These are phyloP conservation scores for Notodonta ziczac DNA, from an alignment of 2,888 invertebrate species.

Conservation along the genomic window DNA sequence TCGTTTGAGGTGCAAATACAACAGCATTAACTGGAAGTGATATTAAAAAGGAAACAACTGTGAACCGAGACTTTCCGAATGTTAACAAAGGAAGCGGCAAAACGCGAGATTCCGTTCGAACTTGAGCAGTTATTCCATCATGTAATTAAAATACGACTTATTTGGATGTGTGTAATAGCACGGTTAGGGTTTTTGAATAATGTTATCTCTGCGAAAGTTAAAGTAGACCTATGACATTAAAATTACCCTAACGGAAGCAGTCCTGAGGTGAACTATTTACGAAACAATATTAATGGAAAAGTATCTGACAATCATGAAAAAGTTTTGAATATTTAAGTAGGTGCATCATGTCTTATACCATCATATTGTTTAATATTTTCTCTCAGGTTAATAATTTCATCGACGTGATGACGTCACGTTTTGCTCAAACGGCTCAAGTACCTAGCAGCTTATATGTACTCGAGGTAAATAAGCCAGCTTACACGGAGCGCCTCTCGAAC, in stretches of 20 bases:
- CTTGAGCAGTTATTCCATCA: constrained; percentile 32
- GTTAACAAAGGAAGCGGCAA: constrained; percentile 64
- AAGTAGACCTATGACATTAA: too few relatives aligned
- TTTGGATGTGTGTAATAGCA: constrained; percentile 13
- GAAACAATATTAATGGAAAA: too few relatives aligned
- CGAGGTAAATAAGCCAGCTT: constrained; percentile 1
- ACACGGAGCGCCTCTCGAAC: not conserved
- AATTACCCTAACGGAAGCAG: too few relatives aligned
- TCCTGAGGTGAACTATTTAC: too few relatives aligned
- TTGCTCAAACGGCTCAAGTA: not conserved
- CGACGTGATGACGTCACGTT: not conserved
- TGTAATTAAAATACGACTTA: constrained; percentile 38
- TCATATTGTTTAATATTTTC: not conserved
- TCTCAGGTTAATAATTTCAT: not conserved
- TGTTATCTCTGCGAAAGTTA: too few relatives aligned
- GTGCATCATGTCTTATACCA: too few relatives aligned
- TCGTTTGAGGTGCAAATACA: constrained; percentile 11
- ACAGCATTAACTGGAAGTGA: constrained; percentile 23
- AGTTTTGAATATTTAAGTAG: too few relatives aligned
- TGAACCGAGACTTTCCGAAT: constrained; percentile 53
- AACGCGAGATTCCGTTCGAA: constrained; percentile 48
- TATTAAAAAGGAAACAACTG: constrained; percentile 45
- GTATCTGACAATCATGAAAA: too few relatives aligned
- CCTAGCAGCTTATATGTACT: not conserved
- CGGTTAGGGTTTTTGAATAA: not conserved